Evolutionary conservation across 2,888 invertebrate genomes (phyloP).

Genomic region (Dolichopus griseipennis): DNA sequence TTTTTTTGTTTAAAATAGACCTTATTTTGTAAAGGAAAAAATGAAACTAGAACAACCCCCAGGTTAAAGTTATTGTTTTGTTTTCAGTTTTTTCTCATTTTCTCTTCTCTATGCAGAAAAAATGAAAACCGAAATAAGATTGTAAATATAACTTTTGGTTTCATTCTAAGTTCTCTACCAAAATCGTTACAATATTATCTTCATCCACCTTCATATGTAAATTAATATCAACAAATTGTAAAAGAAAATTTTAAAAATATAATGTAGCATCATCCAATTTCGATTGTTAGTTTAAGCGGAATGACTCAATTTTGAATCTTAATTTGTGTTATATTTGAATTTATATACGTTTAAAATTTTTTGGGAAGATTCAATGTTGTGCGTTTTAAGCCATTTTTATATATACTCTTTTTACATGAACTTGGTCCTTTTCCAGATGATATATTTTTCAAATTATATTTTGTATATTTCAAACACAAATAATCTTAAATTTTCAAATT

Average conservation of each 20-base stretch:
- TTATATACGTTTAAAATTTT: neutral
- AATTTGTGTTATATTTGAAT: neutral
- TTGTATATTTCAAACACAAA: too few species aligned
- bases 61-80: neutral
- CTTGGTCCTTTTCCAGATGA: too few species aligned
- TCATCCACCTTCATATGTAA: neutral
- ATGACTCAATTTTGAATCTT: neutral
- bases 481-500: too few species aligned
- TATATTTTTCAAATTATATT: too few species aligned
- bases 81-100: neutral
- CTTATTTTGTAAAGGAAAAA: neutral
- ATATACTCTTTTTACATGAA: too few species aligned
- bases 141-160: neutral
- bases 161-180: too few species aligned
- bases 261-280: neutral
- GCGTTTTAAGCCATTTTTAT: too few species aligned
- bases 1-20: neutral
- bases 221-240: neutral
- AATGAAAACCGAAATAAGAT: neutral
- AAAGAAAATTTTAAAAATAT: neutral
- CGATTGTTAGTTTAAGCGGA: neutral
- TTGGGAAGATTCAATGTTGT: too few species aligned
- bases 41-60: constrained; percentile 3
- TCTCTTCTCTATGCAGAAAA: neutral
- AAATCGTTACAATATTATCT: too few species aligned